Conservation (phyloP, 2,113 vertebrate species). For the Trinectes maculatus region DNA sequence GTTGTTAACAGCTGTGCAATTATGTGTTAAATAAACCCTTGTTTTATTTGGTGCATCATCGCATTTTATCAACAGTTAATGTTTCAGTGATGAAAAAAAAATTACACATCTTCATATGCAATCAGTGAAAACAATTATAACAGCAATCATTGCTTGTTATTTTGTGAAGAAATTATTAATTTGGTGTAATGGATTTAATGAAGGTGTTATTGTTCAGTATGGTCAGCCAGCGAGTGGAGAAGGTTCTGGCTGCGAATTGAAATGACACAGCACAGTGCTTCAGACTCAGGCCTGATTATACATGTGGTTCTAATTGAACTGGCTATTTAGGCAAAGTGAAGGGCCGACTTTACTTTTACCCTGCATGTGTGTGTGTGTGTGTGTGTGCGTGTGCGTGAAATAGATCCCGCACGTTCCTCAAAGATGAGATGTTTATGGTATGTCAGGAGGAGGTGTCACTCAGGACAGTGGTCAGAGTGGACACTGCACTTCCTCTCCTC, state of each 20-base stretch:
- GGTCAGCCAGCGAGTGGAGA: conserved; percentile 25
- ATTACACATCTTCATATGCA: neutral
- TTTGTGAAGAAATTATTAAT: conserved; percentile 36
- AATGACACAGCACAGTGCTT: conserved; percentile 62
- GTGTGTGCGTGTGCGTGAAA: conserved; percentile 45
- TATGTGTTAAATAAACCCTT: conserved; percentile 4
- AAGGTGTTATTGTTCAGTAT: conserved; percentile 26
- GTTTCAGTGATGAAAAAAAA: conserved; percentile 24
- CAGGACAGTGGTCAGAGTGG: conserved; percentile 10
- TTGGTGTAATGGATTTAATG: conserved; percentile 39
- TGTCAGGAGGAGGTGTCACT: conserved; percentile 55
- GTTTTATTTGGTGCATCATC: neutral
- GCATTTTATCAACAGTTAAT: neutral
- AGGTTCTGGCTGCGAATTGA: conserved; percentile 37
- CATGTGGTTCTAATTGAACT: conserved; percentile 86
- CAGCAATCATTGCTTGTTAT: neutral
- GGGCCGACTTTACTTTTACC: too few relatives aligned
- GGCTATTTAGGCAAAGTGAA: conserved; percentile 75
- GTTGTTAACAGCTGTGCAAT: conserved; percentile 15
- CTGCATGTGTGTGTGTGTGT: conserved; percentile 45
- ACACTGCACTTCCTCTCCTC: conserved; percentile 34
- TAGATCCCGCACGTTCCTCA: conserved; percentile 76
- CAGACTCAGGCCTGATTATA: conserved; percentile 77
- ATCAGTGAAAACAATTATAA: neutral
- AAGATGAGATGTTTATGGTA: conserved; percentile 63